Percentiles rank a stretch among this genome's conserved stretches.
phyloP scores from a whole-genome alignment of 2,888 invertebrate genomes.

The Drosophila nigritarsus region DNA sequence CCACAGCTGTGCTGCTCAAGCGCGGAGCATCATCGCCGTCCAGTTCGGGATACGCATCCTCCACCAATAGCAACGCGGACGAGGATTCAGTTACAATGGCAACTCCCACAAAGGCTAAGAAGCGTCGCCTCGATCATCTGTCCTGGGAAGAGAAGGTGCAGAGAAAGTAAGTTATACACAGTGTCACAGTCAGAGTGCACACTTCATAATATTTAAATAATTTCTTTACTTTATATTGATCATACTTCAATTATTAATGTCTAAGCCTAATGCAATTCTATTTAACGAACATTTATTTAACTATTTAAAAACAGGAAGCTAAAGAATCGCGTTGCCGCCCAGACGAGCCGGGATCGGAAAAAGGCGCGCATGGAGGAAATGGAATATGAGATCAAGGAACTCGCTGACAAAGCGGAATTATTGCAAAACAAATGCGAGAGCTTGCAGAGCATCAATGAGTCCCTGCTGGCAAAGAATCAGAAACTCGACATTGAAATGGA shows the following conservation, averaged over 20 bases:
- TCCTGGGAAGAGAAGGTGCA: slow-evolving; percentile 95
- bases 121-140: slow-evolving; percentile 92
- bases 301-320: slow-evolving; percentile 91
- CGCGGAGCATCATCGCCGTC: slow-evolving; percentile 44
- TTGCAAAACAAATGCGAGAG: slow-evolving; percentile 86
- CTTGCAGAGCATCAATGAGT: slow-evolving; percentile 87
- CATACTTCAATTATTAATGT: not conserved
- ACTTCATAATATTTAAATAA: not conserved
- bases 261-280: not conserved
- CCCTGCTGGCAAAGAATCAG: slow-evolving; percentile 89
- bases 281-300: not conserved
- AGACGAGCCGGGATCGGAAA: slow-evolving; percentile 98
- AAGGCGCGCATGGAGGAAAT: slow-evolving; percentile 96
- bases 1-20: slow-evolving; percentile 53
- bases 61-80: slow-evolving; percentile 58
- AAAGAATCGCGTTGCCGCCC: slow-evolving; percentile 98
- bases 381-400: slow-evolving; percentile 89
- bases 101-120: slow-evolving; percentile 85
- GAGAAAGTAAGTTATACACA: slow-evolving; percentile 89
- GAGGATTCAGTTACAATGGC: slow-evolving; percentile 54
- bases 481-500: slow-evolving; percentile 89
- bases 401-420: slow-evolving; percentile 88
- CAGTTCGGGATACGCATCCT: slow-evolving; percentile 67
- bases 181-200: slow-evolving; percentile 83
- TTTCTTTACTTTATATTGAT: not conserved